phyloP scores from a whole-genome alignment of 1,140 invertebrate genomes.

The Heliconius hermathena region DNA sequence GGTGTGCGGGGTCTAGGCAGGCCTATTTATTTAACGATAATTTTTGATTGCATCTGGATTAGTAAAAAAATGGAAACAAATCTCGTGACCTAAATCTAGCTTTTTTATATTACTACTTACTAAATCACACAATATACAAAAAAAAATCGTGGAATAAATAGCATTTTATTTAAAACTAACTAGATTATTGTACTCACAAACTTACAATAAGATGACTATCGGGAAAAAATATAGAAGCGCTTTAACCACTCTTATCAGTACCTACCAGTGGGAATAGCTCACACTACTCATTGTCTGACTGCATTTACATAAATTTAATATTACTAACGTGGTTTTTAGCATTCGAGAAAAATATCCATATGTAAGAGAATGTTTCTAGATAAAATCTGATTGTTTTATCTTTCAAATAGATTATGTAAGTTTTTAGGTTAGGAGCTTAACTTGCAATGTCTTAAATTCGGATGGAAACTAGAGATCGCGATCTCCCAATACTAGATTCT shows the following conservation, averaged over 20 bases:
- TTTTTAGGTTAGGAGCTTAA: too few relatives aligned
- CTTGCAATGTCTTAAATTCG: too few relatives aligned
- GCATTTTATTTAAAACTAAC: constrained; percentile 19
- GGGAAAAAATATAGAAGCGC: constrained; percentile 23
- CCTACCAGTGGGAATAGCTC: neutral
- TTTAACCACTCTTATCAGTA: constrained; percentile 1
- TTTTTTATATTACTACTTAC: too few relatives aligned
- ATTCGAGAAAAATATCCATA: neutral
- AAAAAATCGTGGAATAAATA: neutral
- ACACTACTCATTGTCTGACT: constrained; percentile 23
- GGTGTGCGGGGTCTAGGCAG: too few relatives aligned
- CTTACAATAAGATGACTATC: constrained; percentile 23
- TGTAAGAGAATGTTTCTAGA: neutral
- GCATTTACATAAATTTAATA: constrained; percentile 5
- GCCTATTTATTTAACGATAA: too few relatives aligned
- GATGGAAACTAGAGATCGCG: too few relatives aligned
- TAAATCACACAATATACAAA: too few relatives aligned
- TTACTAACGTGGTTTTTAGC: neutral
- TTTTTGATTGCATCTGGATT: too few relatives aligned
- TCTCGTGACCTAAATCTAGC: too few relatives aligned
- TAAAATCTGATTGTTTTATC: neutral
- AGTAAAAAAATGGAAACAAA: too few relatives aligned
- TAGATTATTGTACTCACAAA: constrained; percentile 4
- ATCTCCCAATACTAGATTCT: too few relatives aligned
- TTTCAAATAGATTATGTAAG: too few relatives aligned